Conservation (phyloP, 2,113 vertebrate genomes). For the Addax nasomaculatus region DNA sequence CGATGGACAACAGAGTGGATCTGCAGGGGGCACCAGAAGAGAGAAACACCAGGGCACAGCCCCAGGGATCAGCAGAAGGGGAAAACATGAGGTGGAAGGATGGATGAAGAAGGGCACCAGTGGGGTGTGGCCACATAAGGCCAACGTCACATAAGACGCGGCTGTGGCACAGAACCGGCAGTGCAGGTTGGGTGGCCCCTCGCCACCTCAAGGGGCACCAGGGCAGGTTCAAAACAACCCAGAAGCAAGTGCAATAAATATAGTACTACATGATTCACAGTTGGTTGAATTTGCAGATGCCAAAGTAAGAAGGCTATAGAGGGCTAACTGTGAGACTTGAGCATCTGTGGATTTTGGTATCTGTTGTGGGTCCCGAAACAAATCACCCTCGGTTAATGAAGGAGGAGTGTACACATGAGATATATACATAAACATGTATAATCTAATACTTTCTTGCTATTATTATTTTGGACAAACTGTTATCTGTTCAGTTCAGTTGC, state of each 20-base stretch:
- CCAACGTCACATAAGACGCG: fast-evolving
- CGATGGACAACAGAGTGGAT: fast-evolving
- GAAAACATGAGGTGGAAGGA: neutral
- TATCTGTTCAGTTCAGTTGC: neutral
- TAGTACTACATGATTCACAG: neutral
- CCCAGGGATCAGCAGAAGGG: neutral
- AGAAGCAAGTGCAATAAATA: neutral
- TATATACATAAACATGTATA: neutral
- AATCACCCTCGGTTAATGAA: fast-evolving
- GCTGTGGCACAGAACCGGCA: fast-evolving
- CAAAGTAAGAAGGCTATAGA: neutral
- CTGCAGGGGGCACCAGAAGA: fast-evolving
- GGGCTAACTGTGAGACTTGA: neutral
- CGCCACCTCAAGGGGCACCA: fast-evolving
- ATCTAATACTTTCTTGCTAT: neutral
- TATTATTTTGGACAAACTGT: neutral
- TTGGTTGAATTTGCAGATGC: neutral
- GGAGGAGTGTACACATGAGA: neutral
- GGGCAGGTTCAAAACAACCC: neutral
- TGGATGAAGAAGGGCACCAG: neutral
- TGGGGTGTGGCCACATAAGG: neutral
- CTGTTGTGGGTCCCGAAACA: fast-evolving
- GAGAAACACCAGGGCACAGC: neutral
- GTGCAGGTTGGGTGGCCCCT: neutral
- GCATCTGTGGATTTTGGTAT: neutral